phyloP scores from a whole-genome alignment of 2,113 vertebrate genomes.

The Oxygymnocypris stewartii region DNA sequence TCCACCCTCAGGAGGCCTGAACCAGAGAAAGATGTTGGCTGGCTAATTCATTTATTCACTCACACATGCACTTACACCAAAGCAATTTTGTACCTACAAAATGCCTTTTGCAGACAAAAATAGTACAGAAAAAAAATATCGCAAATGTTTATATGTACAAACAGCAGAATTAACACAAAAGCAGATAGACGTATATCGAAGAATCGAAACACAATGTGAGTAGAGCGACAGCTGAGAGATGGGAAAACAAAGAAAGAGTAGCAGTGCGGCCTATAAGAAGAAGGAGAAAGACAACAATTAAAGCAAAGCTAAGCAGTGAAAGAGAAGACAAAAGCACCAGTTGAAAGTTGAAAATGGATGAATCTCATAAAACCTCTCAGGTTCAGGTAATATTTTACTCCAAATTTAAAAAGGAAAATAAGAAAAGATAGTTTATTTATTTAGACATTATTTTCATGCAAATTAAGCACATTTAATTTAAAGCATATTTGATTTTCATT shows the following conservation, averaged over 20 bases:
- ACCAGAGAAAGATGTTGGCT: conserved; percentile 5
- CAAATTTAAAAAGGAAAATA: background rate
- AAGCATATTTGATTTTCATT: background rate
- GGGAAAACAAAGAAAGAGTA: conserved; percentile 6
- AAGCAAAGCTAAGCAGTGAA: conserved; percentile 5
- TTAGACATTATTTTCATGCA: background rate
- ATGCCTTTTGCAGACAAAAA: background rate
- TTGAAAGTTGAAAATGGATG: background rate
- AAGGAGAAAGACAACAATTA: conserved; percentile 22
- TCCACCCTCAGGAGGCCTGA: conserved; percentile 76
- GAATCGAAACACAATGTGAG: conserved; percentile 1
- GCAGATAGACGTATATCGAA: background rate
- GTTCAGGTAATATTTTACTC: background rate
- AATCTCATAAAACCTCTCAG: background rate
- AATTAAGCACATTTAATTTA: background rate
- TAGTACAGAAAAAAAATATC: background rate
- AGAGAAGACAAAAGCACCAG: background rate
- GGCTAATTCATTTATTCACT: background rate
- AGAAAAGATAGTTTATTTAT: background rate
- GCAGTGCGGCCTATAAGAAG: conserved; percentile 21
- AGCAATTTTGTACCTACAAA: background rate
- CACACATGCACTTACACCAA: background rate
- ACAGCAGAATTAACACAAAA: conserved; percentile 2
- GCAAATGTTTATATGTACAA: background rate
- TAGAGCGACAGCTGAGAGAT: background rate